phyloP scores from a whole-genome alignment of 2,888 invertebrate genomes.

The Scotopteryx bipunctaria region DNA sequence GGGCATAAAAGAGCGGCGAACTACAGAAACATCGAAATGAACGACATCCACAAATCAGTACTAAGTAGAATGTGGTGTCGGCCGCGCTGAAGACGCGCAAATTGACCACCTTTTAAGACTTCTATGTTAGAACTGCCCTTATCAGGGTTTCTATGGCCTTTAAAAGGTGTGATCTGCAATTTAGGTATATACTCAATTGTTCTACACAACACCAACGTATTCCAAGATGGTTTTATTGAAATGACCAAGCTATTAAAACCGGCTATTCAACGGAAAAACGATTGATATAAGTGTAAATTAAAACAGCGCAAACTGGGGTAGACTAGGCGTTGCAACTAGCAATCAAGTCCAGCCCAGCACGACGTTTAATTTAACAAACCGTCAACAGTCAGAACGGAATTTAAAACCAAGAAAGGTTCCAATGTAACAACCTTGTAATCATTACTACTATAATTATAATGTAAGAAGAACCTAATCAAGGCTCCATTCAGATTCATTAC shows the following conservation, averaged over 20 bases:
- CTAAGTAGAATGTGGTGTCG: slow-evolving; percentile 78
- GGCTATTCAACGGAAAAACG: not conserved
- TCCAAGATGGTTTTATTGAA: not conserved
- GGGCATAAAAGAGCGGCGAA: slow-evolving; percentile 43
- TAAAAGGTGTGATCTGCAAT: slow-evolving; percentile 23
- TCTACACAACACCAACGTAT: not conserved
- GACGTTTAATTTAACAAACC: slow-evolving; percentile 80
- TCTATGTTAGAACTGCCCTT: slow-evolving; percentile 51
- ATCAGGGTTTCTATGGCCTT: slow-evolving; percentile 45
- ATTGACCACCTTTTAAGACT: slow-evolving; percentile 73
- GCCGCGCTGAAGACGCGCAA: slow-evolving; percentile 51
- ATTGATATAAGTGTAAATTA: slow-evolving; percentile 41
- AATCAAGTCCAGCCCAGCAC: slow-evolving; percentile 65
- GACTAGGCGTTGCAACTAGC: slow-evolving; percentile 42
- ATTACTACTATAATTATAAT: slow-evolving; percentile 78
- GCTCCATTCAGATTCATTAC: slow-evolving; percentile 75
- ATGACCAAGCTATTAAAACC: too few relatives aligned
- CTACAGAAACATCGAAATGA: slow-evolving; percentile 45
- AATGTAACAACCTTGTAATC: slow-evolving; percentile 76
- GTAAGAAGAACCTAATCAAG: slow-evolving; percentile 75
- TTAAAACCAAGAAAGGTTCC: slow-evolving; percentile 64
- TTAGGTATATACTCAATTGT: slow-evolving; percentile 12
- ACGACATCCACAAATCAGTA: slow-evolving; percentile 69
- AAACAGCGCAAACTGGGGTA: slow-evolving; percentile 52
- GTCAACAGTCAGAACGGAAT: slow-evolving; percentile 69